These are phyloP conservation scores for Alca torda DNA, from an alignment of 2,797 vertebrate genomes.

Conservation along the genomic window DNA sequence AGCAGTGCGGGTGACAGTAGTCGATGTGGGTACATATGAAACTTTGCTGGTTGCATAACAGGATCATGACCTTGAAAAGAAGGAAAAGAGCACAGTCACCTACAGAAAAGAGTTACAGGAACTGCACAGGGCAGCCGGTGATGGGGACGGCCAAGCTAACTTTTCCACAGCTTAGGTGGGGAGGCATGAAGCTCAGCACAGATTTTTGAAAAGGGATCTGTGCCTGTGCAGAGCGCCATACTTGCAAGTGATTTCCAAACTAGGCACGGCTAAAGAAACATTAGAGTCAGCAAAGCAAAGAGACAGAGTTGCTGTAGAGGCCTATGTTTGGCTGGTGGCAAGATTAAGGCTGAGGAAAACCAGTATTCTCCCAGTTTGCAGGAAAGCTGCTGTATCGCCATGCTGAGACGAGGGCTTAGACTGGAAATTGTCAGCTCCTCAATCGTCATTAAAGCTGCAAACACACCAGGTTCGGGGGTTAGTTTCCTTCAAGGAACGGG, in stretches of 20 bases:
- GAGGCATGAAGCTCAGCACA: not conserved
- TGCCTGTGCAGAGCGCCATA: not conserved
- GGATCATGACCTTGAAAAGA: slow-evolving; percentile 91
- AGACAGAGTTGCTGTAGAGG: not conserved
- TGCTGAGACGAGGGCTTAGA: not conserved
- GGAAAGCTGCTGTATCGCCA: not conserved
- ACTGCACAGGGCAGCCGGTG: not conserved
- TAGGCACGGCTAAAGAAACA: not conserved
- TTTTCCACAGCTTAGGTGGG: not conserved
- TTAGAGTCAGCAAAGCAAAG: not conserved
- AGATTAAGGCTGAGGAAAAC: not conserved
- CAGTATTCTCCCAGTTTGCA: not conserved
- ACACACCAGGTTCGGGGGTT: not conserved
- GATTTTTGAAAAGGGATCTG: not conserved
- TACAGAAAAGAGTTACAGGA: not conserved
- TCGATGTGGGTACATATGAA: slow-evolving; percentile 97
- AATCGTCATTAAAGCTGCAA: not conserved
- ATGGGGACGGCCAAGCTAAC: not conserved
- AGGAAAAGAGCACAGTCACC: not conserved
- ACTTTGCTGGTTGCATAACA: slow-evolving; percentile 97
- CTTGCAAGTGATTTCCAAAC: not conserved
- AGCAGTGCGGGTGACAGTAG: slow-evolving; percentile 97
- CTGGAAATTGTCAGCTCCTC: not conserved
- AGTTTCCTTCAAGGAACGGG: not conserved
- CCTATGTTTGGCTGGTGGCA: not conserved